Conservation (phyloP, 37 sponge, comb jelly and placozoan genomes). For the Oopsacas minuta region DNA sequence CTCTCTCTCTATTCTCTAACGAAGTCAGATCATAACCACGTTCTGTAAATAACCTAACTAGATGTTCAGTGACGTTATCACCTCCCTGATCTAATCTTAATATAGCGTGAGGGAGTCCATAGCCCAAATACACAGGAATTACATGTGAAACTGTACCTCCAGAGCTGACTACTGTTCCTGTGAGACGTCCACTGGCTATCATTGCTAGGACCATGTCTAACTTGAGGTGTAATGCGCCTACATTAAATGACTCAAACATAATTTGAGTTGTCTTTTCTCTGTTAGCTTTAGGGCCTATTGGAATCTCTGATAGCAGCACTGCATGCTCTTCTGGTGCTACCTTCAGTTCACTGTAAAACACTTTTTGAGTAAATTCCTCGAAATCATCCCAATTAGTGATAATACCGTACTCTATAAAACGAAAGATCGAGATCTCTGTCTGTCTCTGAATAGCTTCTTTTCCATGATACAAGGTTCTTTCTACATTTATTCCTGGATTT, state of each 20-base stretch:
- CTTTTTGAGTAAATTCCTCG: neutral
- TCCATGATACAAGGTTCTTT: neutral
- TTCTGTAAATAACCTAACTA: neutral
- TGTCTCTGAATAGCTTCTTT: neutral
- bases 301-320: neutral
- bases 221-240: neutral
- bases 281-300: neutral
- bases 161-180: constrained; percentile 33
- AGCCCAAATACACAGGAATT: constrained; percentile 39
- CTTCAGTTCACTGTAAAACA: neutral
- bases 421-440: neutral
- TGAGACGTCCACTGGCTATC: neutral
- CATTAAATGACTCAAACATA: constrained; percentile 9
- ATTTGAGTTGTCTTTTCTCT: neutral
- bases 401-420: neutral
- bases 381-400: neutral
- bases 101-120: constrained; percentile 37
- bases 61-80: neutral
- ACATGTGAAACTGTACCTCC: constrained; percentile 25
- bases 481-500: neutral
- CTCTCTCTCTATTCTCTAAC: constrained; percentile 25
- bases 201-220: neutral
- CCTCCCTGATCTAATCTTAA: constrained; percentile 21
- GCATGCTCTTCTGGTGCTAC: neutral
- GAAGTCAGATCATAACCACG: neutral